Evolutionary conservation across 2,888 invertebrate genomes (phyloP).

Genomic region (Exocentrus adspersus): DNA sequence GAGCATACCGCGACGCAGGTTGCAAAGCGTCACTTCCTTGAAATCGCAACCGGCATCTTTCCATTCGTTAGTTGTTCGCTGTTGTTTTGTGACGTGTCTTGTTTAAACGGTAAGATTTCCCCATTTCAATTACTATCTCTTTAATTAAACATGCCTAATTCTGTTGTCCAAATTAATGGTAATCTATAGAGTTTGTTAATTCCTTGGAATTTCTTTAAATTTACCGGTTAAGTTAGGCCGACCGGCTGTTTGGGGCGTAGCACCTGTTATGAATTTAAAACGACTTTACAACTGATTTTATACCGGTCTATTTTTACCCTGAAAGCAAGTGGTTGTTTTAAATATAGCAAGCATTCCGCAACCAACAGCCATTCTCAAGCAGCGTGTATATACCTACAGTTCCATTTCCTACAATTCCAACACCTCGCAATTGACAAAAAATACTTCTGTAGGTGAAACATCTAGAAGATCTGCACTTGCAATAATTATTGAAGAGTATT

Average conservation of each 20-base stretch:
- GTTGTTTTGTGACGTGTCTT: conserved; percentile 61
- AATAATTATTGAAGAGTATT: too few species aligned
- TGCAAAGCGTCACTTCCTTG: conserved; percentile 53
- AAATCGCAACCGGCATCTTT: conserved; percentile 59
- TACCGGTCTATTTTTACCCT: conserved; percentile 45
- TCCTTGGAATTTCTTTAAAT: neutral
- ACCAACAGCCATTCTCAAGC: too few species aligned
- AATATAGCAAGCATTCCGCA: conserved; percentile 34
- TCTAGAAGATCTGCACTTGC: too few species aligned
- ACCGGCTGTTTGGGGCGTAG: conserved; percentile 39
- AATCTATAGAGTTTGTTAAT: neutral
- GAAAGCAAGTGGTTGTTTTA: conserved; percentile 49
- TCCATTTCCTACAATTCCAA: too few species aligned
- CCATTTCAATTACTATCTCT: conserved; percentile 21
- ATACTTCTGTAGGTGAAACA: too few species aligned
- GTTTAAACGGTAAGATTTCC: conserved; percentile 58
- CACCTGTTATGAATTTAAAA: conserved; percentile 43
- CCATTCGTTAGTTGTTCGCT: conserved; percentile 61
- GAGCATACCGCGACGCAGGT: too few species aligned
- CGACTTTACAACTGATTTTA: conserved; percentile 14
- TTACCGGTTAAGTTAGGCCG: conserved; percentile 26
- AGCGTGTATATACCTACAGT: too few species aligned
- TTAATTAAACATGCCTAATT: conserved; percentile 5
- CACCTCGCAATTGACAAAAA: too few species aligned
- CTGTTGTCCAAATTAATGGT: neutral